A percentile compares a stretch with the other conserved stretches of the same genome.
These are phyloP conservation scores for Lithodes maja DNA, from an alignment of 2,888 invertebrate species.

Conservation along the genomic window DNA sequence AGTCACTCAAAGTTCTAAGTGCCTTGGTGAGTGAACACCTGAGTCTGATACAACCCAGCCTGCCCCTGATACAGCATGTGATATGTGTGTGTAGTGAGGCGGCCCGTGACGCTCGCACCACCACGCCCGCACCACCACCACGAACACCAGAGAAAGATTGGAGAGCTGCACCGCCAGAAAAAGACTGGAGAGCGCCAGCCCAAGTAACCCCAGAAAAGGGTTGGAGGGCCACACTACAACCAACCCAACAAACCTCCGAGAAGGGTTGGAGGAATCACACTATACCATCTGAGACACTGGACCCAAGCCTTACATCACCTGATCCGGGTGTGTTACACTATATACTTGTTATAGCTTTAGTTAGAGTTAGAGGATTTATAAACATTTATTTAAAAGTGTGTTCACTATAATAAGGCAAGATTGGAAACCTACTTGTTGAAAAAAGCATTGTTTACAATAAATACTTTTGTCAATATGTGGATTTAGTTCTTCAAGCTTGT, in stretches of 20 bases:
- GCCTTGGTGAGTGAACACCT: slow-evolving; percentile 68
- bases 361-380: too few relatives aligned
- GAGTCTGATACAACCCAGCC: slow-evolving; percentile 44
- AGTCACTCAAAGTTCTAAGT: slow-evolving; percentile 68
- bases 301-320: slow-evolving; percentile 49
- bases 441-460: too few relatives aligned
- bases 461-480: too few relatives aligned
- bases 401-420: too few relatives aligned
- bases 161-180: not conserved
- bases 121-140: not conserved
- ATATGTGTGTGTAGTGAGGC: slow-evolving; percentile 60
- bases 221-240: not conserved
- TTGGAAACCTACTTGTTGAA: too few relatives aligned
- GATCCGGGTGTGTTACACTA: slow-evolving; percentile 45
- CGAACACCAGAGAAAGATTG: not conserved
- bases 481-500: too few relatives aligned
- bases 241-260: not conserved
- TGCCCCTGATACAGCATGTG: slow-evolving; percentile 63
- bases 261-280: not conserved
- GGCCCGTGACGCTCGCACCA: slow-evolving; percentile 6
- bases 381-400: too few relatives aligned
- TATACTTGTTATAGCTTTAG: too few relatives aligned
- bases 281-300: slow-evolving; percentile 8
- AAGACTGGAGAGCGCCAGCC: slow-evolving; percentile 6
- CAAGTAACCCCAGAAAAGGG: not conserved